phyloP scores from a whole-genome alignment of 2,113 vertebrate species.

The Calypte anna region DNA sequence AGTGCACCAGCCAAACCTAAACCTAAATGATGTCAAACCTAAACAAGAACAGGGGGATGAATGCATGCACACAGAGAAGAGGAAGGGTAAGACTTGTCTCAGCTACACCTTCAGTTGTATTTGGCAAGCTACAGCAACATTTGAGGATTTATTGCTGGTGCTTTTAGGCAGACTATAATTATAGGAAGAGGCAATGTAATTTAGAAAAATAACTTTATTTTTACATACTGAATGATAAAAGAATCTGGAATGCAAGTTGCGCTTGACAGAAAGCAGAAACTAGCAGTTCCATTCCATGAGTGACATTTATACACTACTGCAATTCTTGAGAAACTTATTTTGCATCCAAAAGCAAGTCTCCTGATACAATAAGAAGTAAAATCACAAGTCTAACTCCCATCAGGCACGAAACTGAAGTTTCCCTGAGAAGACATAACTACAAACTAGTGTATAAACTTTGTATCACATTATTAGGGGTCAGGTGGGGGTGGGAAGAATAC shows the following conservation, averaged over 20 bases:
- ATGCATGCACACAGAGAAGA: not conserved
- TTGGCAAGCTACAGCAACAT: not conserved
- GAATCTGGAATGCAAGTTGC: not conserved
- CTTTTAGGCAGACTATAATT: not conserved
- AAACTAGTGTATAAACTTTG: not conserved
- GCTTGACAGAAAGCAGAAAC: not conserved
- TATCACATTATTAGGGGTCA: not conserved
- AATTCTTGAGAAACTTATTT: not conserved
- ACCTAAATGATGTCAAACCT: not conserved
- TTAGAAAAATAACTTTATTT: conserved; percentile 56
- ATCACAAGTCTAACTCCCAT: not conserved
- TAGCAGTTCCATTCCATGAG: not conserved
- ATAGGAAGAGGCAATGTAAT: not conserved
- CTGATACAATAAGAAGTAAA: not conserved
- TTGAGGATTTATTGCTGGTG: not conserved
- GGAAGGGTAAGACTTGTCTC: not conserved
- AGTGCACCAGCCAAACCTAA: not conserved
- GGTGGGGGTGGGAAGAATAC: not conserved
- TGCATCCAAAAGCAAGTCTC: not conserved
- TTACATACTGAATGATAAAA: not conserved
- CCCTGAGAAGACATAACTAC: conserved; percentile 67
- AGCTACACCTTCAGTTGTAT: not conserved
- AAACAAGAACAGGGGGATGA: not conserved
- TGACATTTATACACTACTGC: not conserved
- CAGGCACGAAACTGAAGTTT: conserved; percentile 50